Evolutionary conservation across 2,797 vertebrate species (phyloP), one percentile per base, ranked within the genome.

Genomic region (Cygnus olor): DNA sequence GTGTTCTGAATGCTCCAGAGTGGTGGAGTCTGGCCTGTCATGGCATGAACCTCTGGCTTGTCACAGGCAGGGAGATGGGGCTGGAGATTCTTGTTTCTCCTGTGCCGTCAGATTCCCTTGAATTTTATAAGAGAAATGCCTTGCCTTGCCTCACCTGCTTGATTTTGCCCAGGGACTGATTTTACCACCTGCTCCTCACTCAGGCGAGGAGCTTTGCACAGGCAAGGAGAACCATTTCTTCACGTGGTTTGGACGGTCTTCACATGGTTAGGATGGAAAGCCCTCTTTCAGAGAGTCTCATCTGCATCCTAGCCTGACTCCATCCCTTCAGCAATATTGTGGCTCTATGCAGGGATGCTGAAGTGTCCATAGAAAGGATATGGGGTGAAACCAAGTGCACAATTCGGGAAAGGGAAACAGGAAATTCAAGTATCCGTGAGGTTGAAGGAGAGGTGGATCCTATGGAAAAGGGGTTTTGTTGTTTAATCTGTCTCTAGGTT

Each of bases 371-470:
- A 44, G 49, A 74, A 90, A 63, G 36, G 51, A 83, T 54, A 20
- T 51, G 38, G 19, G 15, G 44, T 90, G 60, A 93, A 80, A 80
- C 40, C 36, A 94, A 86, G 38, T 56, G 28, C 15, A 85, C 42
- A 40, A 44, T 90, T 80, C 53, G 38, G 36, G 49, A 85, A 72
- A 85, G 45, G 54, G 32, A 90, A 85, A 65, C 45, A 74, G 91
- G 88, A 97, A 94, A 95, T 92, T 34, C 89, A 89, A 76, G 22
- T 70, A n/a, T 71, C 88, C 42, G 14, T 81, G 57, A 82, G 53
- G 54, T n/a, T 85, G 79, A 90, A 42, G 36, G 27, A 71, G 63
- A 92, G 49, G 64, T 36, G 32, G 68, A n/a, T 58, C 58, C 68
- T 85, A 15, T 58, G 54, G 28, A 76, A 65, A 68, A 76, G 42